These are phyloP conservation scores for Phasia obesa DNA, from an alignment of 2,888 invertebrate genomes.

Conservation along the genomic window DNA sequence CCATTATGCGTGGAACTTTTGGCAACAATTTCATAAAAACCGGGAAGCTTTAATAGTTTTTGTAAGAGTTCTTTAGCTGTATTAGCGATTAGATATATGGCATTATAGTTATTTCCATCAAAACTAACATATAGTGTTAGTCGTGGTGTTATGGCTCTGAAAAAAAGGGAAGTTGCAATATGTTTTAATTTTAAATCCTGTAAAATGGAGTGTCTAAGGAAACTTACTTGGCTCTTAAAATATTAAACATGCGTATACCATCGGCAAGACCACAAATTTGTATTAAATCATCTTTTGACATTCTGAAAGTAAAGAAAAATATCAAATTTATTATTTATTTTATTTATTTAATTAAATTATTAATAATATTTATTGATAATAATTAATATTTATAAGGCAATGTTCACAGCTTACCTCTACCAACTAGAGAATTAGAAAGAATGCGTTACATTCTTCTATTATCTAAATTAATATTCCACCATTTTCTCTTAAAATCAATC, in stretches of 20 bases:
- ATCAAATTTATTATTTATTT: too few relatives aligned
- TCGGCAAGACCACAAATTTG: constrained; percentile 97
- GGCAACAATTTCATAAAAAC: constrained; percentile 81
- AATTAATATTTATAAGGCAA: too few relatives aligned
- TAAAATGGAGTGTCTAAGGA: background rate
- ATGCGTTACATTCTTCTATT: too few relatives aligned
- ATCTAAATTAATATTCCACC: too few relatives aligned
- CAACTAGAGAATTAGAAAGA: too few relatives aligned
- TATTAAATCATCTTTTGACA: constrained; percentile 95
- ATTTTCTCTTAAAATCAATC: too few relatives aligned
- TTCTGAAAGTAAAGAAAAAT: constrained; percentile 79
- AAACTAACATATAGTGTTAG: constrained; percentile 92
- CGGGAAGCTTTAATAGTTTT: constrained; percentile 86
- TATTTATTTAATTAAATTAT: too few relatives aligned
- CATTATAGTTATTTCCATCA: constrained; percentile 88
- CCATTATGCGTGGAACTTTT: constrained; percentile 76
- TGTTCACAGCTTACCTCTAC: too few relatives aligned
- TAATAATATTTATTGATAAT: too few relatives aligned
- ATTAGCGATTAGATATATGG: constrained; percentile 89
- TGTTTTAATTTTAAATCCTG: background rate
- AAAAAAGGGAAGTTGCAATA: constrained; percentile 21
- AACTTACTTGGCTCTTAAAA: constrained; percentile 91
- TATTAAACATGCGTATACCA: constrained; percentile 96
- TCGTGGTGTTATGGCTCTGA: constrained; percentile 88
- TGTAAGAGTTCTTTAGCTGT: constrained; percentile 86